A percentile compares a stretch with the other conserved stretches of the same genome.
phyloP scores from a whole-genome alignment of 2,113 vertebrate genomes.

The Oceanodroma tethys region DNA sequence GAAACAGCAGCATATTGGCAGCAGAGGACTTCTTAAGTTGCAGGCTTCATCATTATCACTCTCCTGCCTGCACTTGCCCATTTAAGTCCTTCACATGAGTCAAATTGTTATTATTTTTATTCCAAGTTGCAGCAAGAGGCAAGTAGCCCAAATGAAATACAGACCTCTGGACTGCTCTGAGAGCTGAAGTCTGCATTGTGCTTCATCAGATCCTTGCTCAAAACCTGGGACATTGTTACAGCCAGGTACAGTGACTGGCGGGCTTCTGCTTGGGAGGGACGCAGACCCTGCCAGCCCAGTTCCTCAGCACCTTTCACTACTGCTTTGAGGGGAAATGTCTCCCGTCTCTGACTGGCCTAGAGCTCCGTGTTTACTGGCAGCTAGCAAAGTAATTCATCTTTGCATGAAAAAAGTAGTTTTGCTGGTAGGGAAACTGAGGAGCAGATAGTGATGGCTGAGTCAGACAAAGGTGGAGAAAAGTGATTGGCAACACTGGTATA shows the following conservation, averaged over 20 bases:
- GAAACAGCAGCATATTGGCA: constrained; percentile 24
- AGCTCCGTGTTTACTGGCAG: not conserved
- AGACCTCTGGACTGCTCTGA: not conserved
- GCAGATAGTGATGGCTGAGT: not conserved
- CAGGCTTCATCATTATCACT: constrained; percentile 24
- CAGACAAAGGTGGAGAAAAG: not conserved
- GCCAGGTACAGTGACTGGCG: not conserved
- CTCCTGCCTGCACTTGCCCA: constrained; percentile 58
- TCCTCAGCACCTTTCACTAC: not conserved
- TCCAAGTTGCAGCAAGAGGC: not conserved
- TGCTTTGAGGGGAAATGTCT: not conserved
- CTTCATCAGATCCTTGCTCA: not conserved
- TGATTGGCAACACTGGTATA: not conserved
- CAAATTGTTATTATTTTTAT: not conserved
- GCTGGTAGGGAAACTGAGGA: not conserved
- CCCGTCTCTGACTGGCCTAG: not conserved
- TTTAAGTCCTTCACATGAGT: not conserved
- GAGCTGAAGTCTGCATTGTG: not conserved
- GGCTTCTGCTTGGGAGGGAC: not conserved
- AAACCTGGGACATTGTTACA: not conserved
- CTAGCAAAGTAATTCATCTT: not conserved
- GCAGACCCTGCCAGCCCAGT: not conserved
- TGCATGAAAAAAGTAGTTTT: not conserved
- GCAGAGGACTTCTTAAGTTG: not conserved
- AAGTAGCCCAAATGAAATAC: not conserved